Conservation (phyloP, 2,888 invertebrate species). For the Penaeus monodon region DNA sequence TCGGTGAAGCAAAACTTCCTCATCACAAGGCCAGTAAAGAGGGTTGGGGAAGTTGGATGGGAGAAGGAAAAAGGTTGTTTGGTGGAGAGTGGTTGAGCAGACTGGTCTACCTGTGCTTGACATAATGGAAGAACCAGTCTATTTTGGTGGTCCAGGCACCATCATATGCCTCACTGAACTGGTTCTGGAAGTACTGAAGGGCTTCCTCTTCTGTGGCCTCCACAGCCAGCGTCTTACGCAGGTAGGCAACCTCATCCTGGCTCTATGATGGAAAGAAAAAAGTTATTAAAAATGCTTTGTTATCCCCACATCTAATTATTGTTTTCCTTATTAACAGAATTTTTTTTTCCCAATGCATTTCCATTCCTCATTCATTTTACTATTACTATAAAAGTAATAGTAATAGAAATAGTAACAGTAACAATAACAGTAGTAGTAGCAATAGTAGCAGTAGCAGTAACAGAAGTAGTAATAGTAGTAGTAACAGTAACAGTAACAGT, state of each 20-base stretch:
- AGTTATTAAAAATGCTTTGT: neutral
- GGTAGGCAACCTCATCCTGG: slow-evolving; percentile 74
- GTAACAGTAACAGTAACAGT: too few relatives aligned
- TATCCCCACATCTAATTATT: too few relatives aligned
- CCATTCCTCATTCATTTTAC: neutral
- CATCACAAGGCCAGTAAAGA: neutral
- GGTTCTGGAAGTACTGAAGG: slow-evolving; percentile 72
- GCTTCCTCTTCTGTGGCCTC: slow-evolving; percentile 72
- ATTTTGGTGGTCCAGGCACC: slow-evolving; percentile 76
- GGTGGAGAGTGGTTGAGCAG: neutral
- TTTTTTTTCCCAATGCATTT: too few relatives aligned
- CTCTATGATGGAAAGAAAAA: slow-evolving; percentile 68
- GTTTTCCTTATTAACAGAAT: too few relatives aligned
- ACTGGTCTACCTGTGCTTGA: slow-evolving; percentile 69
- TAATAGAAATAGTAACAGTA: neutral
- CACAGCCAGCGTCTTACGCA: slow-evolving; percentile 73
- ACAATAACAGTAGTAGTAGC: neutral
- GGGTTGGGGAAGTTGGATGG: neutral
- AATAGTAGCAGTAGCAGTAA: too few relatives aligned
- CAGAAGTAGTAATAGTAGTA: too few relatives aligned
- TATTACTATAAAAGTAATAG: neutral
- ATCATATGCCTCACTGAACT: slow-evolving; percentile 75
- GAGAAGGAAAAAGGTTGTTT: neutral
- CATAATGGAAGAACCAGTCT: slow-evolving; percentile 77
- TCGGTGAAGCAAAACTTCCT: too few relatives aligned